Evolutionary conservation across 2,888 invertebrate species (phyloP), one percentile per base, ranked within the genome.

Genomic region (Periphyllus acericola): DNA sequence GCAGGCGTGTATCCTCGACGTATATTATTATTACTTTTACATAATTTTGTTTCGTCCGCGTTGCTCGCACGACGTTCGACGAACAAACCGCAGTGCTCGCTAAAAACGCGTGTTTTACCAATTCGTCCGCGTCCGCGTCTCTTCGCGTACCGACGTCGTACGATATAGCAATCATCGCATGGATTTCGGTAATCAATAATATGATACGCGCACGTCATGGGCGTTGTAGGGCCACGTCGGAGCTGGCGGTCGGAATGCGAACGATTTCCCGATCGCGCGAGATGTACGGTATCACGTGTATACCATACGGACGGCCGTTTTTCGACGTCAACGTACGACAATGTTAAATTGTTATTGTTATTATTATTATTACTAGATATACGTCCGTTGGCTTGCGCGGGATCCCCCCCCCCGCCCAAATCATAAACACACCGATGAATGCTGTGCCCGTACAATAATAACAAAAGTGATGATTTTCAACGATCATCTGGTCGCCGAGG

Each of bases 91-190:
- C 32, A 34, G 32, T 34, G 34, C 40, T 36, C 14, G 60, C 66
- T 25, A n/a, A 34, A n/a, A n/a, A n/a, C n/a, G n/a, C 80, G 80
- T 66, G 81, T 36, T 40, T 68, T 81, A 66, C 81, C 68, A 81
- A 68, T 81, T 66, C 40, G 66, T 66, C 81, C 60, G 60, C 52
- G 29, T 29, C 75, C n/a, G n/a, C n/a, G 75, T n/a, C 14, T 29
- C 52, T 17, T 17, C 3, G 21, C 21, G 32, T 78, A 2, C 8
- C 3, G 8, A 29, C 21, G 75, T 76, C 6, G 36, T 36, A 36
- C n/a, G n/a, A n/a, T n/a, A n/a, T n/a, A n/a, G n/a, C n/a, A n/a
- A n/a, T n/a, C n/a, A n/a, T n/a, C n/a, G n/a, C n/a, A 29, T 46
- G 32, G 55, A 34, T 34, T 55, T 79, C 25, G 34, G 79, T 79